These are phyloP conservation scores for Alosa alosa DNA, from an alignment of 2,113 vertebrate genomes.

Conservation along the genomic window DNA sequence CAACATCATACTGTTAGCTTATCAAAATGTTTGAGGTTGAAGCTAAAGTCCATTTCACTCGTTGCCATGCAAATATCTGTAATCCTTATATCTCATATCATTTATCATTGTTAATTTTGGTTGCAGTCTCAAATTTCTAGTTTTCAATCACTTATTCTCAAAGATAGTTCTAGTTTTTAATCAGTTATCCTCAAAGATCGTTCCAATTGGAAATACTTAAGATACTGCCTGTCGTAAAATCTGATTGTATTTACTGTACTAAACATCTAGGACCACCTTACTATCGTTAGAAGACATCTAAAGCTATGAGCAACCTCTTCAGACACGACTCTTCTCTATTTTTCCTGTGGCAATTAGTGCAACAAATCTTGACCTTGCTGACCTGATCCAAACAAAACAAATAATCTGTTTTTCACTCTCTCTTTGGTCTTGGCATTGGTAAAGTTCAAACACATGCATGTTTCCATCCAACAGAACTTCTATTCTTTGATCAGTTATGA, in stretches of 20 bases:
- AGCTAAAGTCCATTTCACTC: background rate
- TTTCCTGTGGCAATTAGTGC: background rate
- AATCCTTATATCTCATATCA: background rate
- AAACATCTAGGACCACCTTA: background rate
- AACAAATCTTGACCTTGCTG: background rate
- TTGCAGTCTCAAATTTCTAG: background rate
- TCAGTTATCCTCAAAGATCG: background rate
- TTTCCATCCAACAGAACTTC: background rate
- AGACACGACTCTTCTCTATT: background rate
- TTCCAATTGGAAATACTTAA: background rate
- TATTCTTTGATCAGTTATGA: background rate
- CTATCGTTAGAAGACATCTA: background rate
- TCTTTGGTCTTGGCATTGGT: constrained; percentile 69
- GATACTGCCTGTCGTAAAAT: too few relatives aligned
- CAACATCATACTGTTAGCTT: background rate
- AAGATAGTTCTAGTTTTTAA: background rate
- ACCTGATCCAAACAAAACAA: background rate
- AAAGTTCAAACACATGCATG: constrained; percentile 28
- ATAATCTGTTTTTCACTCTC: constrained; percentile 42
- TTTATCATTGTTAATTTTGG: background rate
- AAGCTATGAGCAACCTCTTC: background rate
- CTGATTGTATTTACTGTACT: background rate
- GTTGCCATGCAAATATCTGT: background rate
- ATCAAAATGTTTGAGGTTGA: background rate
- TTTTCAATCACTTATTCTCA: background rate